A percentile compares a stretch with the other conserved stretches of the same genome.
These are phyloP conservation scores for Spongia lamella DNA, from an alignment of 37 sponge, comb jelly and placozoan genomes.

Conservation along the genomic window DNA sequence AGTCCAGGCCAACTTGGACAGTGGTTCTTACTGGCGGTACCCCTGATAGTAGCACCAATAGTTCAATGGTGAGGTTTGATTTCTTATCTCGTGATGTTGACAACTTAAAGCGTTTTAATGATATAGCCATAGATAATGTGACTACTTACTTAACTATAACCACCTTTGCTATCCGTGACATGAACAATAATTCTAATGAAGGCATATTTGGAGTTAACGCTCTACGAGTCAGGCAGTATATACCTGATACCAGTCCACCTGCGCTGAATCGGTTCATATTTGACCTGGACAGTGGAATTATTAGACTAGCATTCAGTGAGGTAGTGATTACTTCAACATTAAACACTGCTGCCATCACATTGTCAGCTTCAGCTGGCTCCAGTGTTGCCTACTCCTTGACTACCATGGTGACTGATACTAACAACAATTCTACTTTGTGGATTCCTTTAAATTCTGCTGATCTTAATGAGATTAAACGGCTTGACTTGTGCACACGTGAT, in stretches of 20 bases:
- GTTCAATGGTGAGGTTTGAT: conserved; percentile 14
- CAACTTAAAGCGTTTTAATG: conserved; percentile 12
- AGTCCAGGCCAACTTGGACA: conserved; percentile 8
- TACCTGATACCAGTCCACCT: conserved; percentile 76
- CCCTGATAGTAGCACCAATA: conserved; percentile 8
- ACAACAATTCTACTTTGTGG: background rate
- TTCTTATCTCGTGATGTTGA: conserved; percentile 18
- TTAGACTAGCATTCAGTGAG: conserved; percentile 66
- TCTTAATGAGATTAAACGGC: conserved; percentile 16
- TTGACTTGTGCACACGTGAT: conserved; percentile 42
- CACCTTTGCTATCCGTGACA: conserved; percentile 73
- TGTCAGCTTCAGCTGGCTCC: conserved; percentile 15
- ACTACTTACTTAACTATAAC: conserved; percentile 69
- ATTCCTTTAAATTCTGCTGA: conserved; percentile 4
- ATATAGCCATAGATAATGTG: conserved; percentile 24
- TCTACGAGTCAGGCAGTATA: conserved; percentile 59
- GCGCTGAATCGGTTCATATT: conserved; percentile 41
- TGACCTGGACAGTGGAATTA: conserved; percentile 59
- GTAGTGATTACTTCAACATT: conserved; percentile 1
- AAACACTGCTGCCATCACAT: conserved; percentile 16
- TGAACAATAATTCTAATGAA: conserved; percentile 59
- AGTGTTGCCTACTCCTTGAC: conserved; percentile 13
- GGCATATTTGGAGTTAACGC: conserved; percentile 67
- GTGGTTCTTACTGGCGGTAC: background rate
- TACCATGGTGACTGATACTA: background rate